These are phyloP conservation scores for Barbus barbus DNA, from an alignment of 2,113 vertebrate species.

Conservation along the genomic window DNA sequence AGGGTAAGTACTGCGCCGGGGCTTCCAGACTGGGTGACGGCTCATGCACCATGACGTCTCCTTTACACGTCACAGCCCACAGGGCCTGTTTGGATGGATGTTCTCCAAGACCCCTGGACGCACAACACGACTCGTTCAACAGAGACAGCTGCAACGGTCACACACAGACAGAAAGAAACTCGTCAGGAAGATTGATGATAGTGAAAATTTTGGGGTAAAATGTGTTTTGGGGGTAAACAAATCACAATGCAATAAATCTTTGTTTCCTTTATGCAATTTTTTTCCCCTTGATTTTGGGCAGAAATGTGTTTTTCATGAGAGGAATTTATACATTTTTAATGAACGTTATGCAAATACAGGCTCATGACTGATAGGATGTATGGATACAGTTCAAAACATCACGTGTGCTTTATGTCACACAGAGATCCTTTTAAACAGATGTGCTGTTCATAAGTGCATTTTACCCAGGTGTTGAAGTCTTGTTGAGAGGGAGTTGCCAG, in stretches of 20 bases:
- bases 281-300: neutral
- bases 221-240: too few relatives aligned
- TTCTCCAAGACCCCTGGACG: conserved; percentile 81
- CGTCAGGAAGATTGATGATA: neutral
- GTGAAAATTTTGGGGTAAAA: neutral
- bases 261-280: neutral
- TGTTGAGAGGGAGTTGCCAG: conserved; percentile 85
- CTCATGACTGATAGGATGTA: neutral
- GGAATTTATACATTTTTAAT: neutral
- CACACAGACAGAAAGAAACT: neutral
- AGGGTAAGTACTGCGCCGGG: conserved; percentile 71
- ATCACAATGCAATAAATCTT: neutral
- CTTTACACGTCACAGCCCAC: conserved; percentile 94
- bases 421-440: neutral
- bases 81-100: conserved; percentile 86
- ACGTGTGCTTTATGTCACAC: neutral
- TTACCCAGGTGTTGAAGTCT: conserved; percentile 95
- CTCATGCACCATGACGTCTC: conserved; percentile 94
- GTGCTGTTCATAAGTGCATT: conserved; percentile 18
- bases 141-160: conserved; percentile 79
- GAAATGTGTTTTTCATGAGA: neutral
- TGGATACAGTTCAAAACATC: neutral
- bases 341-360: neutral
- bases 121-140: conserved; percentile 87
- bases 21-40: conserved; percentile 84